Evolutionary conservation across 2,888 invertebrate genomes (phyloP).

Genomic region (Beris chalybata): DNA sequence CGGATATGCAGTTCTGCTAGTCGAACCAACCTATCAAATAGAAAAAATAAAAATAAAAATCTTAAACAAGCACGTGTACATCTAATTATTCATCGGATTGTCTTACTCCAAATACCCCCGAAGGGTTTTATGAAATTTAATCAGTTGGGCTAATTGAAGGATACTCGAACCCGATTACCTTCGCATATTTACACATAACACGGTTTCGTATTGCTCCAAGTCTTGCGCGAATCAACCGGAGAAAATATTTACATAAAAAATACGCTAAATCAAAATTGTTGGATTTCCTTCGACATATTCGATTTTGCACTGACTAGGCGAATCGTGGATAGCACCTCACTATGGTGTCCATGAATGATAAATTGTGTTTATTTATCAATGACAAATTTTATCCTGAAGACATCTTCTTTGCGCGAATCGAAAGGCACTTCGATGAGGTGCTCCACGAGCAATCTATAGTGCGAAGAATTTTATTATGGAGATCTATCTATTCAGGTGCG

Average conservation of each 20-base stretch:
- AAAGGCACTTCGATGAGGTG: neutral
- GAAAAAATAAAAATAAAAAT: no score
- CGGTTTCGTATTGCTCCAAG: no score
- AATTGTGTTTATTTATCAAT: constrained; percentile 24
- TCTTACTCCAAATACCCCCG: constrained; percentile 24
- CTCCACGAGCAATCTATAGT: constrained; percentile 3
- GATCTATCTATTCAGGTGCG: constrained; percentile 1
- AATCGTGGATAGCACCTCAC: neutral
- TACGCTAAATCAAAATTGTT: constrained; percentile 6
- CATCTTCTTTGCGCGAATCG: constrained; percentile 9
- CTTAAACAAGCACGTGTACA: constrained; percentile 27
- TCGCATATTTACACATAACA: no score
- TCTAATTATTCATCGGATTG: constrained; percentile 30
- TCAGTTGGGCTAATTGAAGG: constrained; percentile 10
- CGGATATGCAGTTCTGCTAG: no score
- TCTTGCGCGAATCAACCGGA: no score
- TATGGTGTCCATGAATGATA: constrained; percentile 12
- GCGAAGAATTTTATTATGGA: constrained; percentile 7
- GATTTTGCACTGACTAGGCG: no score
- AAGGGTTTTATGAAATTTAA: constrained; percentile 28
- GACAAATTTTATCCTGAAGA: constrained; percentile 23
- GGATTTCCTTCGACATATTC: no score
- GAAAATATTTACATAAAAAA: constrained; percentile 24
- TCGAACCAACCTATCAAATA: no score
- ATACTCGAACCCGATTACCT: no score